These are phyloP conservation scores for Pterostichus madidus DNA, from an alignment of 2,888 invertebrate genomes.

Conservation along the genomic window DNA sequence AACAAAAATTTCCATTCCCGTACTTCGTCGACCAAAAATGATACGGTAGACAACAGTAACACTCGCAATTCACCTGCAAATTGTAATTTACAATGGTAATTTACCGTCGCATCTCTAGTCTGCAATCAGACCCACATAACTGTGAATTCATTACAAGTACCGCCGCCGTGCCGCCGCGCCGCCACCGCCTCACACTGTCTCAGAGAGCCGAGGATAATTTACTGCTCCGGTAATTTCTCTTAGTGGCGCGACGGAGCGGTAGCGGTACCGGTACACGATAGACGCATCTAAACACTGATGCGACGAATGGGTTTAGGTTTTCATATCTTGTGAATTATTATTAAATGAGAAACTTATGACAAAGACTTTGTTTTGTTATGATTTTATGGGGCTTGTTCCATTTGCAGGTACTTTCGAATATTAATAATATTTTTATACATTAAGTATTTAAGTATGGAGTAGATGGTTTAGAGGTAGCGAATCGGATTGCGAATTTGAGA, in stretches of 20 bases:
- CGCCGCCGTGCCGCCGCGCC: neutral
- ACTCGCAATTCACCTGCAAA: conserved; percentile 42
- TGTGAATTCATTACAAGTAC: conserved; percentile 56
- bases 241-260: conserved; percentile 19
- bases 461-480: no score
- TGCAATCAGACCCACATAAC: conserved; percentile 62
- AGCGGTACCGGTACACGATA: neutral
- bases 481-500: no score
- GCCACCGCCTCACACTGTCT: conserved; percentile 51
- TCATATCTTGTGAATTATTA: conserved; percentile 1
- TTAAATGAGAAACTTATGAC: conserved; percentile 7
- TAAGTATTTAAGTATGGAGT: no score
- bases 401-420: no score
- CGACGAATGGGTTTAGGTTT: conserved; percentile 31
- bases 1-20: conserved; percentile 32
- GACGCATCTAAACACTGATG: conserved; percentile 27
- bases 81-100: conserved; percentile 54
- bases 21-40: neutral
- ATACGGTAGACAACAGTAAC: neutral
- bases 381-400: no score
- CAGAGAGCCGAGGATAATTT: conserved; percentile 47
- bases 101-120: conserved; percentile 44
- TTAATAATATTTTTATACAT: no score
- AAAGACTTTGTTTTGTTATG: neutral
- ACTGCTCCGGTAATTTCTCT: conserved; percentile 62